Evolutionary conservation across 2,888 invertebrate species (phyloP).

Genomic region (Thera britannica): DNA sequence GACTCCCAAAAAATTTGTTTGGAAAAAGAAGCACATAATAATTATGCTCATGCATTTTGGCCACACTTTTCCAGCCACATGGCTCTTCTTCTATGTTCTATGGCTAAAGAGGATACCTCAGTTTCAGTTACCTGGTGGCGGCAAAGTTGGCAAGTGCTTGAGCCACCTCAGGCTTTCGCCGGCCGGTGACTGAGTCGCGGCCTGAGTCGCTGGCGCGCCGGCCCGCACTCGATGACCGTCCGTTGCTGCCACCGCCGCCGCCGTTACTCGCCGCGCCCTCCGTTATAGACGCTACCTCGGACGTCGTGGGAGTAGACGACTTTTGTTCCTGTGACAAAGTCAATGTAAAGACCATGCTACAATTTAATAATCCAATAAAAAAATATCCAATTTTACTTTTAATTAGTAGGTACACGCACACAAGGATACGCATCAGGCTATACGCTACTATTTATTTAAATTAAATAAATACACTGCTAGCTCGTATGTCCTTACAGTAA

Average conservation of each 20-base stretch:
- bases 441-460: too few species aligned
- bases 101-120: too few species aligned
- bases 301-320: conserved; percentile 74
- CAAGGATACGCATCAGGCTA: too few species aligned
- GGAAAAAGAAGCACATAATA: too few species aligned
- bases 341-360: background rate
- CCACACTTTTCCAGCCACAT: too few species aligned
- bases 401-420: too few species aligned
- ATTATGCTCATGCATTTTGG: too few species aligned
- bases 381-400: too few species aligned
- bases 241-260: conserved; percentile 66
- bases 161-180: conserved; percentile 95
- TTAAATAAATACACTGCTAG: too few species aligned
- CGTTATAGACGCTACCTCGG: conserved; percentile 75
- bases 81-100: too few species aligned
- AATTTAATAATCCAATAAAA: background rate
- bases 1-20: too few species aligned
- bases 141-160: conserved; percentile 97
- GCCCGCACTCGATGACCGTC: conserved; percentile 48
- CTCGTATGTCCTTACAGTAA: too few species aligned
- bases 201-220: conserved; percentile 52
- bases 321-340: conserved; percentile 62
- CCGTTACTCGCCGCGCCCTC: conserved; percentile 57
- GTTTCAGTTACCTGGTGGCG: conserved; percentile 86
- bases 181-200: conserved; percentile 67